Base-by-base conservation (phyloP, 1,140 invertebrate genomes). In the Micrasema longulum region DNA sequence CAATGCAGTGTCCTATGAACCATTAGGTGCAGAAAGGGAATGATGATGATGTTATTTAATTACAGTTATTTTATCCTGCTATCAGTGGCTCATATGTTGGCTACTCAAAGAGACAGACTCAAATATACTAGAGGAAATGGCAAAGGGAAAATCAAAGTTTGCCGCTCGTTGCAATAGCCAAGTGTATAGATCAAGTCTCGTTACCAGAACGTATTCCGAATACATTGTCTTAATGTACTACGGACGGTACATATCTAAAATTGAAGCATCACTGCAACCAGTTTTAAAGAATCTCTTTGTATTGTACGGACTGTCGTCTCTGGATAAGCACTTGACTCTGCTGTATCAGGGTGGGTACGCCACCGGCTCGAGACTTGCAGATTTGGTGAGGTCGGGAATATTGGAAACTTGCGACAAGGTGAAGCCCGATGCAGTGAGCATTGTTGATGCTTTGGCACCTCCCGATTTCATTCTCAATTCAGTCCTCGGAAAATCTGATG, bases 1-100 rank as follows among this genome's bases (percentile, higher is more conserved):
- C n/a, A n/a, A n/a, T n/a, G n/a, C n/a, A n/a, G n/a, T n/a, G n/a
- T n/a, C n/a, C n/a, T n/a, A n/a, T n/a, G n/a, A n/a, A n/a, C n/a
- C n/a, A n/a, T n/a, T n/a, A n/a, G n/a, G n/a, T n/a, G n/a, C n/a
- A n/a, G n/a, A n/a, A n/a, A n/a, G n/a, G n/a, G n/a, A 36, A 9
- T 14, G n/a, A n/a, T n/a, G n/a, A n/a, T n/a, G 12, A 16, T 36
- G 26, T 48, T 62, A 69, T 73, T 72, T 72, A 69, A 73, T 88
- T 89, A 38, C 80, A 93, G 92, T 91, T 80, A 86, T 95, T 65
- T 79, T 94, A 0, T 81, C 86, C 35, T 89, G 89, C 43, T 95
- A 93, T 78, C 88, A 92, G 80, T 97, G 95, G 95, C 83, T 98
- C 5, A 82, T 95, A 23, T 94, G 92, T 78, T 92, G 92, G 80